Percentiles rank a stretch among this genome's conserved stretches.
phyloP scores from a whole-genome alignment of 1,140 invertebrate genomes.

The Whitmania pigra region DNA sequence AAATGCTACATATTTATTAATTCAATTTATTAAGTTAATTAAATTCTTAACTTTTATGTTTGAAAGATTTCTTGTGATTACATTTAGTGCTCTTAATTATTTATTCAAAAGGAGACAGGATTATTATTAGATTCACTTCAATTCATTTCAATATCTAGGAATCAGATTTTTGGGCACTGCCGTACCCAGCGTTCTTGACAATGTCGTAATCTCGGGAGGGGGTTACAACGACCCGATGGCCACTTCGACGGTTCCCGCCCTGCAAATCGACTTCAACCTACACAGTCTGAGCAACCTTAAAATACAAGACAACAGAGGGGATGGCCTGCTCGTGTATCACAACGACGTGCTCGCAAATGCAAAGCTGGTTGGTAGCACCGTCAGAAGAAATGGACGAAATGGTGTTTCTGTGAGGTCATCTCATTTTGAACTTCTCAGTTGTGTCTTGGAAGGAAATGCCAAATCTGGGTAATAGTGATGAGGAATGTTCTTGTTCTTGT shows the following conservation, averaged over 20 bases:
- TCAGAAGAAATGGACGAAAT: constrained; percentile 33
- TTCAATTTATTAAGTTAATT: too few relatives aligned
- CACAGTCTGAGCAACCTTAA: constrained; percentile 71
- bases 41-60: too few relatives aligned
- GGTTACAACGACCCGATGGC: constrained; percentile 85
- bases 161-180: constrained; percentile 35
- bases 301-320: constrained; percentile 33
- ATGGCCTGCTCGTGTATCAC: constrained; percentile 69
- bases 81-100: too few relatives aligned
- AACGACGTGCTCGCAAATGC: constrained; percentile 56
- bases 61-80: too few relatives aligned
- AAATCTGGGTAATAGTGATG: constrained; percentile 52
- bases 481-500: not conserved
- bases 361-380: constrained; percentile 5
- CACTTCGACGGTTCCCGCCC: constrained; percentile 69
- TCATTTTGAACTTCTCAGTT: constrained; percentile 30
- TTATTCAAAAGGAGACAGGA: too few relatives aligned
- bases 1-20: too few relatives aligned
- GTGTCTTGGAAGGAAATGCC: constrained; percentile 52
- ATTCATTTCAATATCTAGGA: constrained; percentile 27
- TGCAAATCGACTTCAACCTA: constrained; percentile 89
- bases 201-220: constrained; percentile 45
- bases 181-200: constrained; percentile 28
- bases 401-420: constrained; percentile 34
- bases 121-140: too few relatives aligned